These are phyloP conservation scores for Hemiprocne comata DNA, from an alignment of 2,113 vertebrate genomes.

Conservation along the genomic window DNA sequence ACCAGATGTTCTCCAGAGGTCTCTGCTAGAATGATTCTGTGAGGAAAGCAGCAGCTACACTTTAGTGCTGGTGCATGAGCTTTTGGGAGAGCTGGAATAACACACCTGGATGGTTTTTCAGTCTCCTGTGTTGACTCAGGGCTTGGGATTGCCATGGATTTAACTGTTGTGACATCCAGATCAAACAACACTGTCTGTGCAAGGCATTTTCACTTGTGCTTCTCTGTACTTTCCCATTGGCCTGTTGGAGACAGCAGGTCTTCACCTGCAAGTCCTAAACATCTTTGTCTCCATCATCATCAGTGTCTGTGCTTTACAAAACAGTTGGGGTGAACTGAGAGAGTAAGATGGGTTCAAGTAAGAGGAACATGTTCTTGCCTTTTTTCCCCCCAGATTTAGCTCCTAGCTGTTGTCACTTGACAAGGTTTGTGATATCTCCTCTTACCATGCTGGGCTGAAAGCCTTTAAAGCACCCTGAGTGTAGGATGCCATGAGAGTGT, in stretches of 20 bases:
- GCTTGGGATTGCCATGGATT: not conserved
- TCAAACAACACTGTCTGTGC: not conserved
- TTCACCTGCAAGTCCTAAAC: not conserved
- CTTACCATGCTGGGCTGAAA: not conserved
- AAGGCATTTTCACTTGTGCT: not conserved
- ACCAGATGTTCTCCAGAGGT: not conserved
- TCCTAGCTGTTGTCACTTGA: not conserved
- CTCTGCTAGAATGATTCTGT: not conserved
- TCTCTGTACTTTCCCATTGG: not conserved
- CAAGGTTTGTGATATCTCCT: not conserved
- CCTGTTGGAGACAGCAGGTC: not conserved
- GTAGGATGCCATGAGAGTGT: not conserved
- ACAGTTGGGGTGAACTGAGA: not conserved
- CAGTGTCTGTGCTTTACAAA: not conserved
- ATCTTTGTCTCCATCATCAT: not conserved
- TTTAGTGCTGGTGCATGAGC: not conserved
- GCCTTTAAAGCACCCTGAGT: not conserved
- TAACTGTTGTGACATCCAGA: not conserved
- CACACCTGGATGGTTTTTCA: not conserved
- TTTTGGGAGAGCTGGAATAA: not conserved
- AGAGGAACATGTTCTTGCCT: not conserved
- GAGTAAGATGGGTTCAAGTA: not conserved
- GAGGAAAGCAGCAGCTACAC: not conserved
- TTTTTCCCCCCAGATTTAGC: not conserved
- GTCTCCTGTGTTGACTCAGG: not conserved